These are phyloP conservation scores for Rhagium mordax DNA, from an alignment of 2,888 invertebrate genomes.

Conservation along the genomic window DNA sequence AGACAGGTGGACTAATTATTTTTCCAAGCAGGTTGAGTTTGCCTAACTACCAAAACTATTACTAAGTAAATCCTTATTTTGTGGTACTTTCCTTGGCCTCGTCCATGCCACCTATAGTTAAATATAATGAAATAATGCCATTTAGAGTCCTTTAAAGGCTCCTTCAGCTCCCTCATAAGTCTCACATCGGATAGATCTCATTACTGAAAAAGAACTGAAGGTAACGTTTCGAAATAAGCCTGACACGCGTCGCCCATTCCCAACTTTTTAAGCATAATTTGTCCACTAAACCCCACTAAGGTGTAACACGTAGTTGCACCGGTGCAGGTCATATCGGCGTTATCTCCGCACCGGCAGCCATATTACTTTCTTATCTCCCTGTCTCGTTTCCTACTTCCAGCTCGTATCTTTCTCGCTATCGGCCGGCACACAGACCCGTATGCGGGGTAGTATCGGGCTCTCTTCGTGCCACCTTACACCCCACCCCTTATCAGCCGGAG, in stretches of 20 bases:
- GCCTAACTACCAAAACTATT: no score
- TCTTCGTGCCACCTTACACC: conserved; percentile 45
- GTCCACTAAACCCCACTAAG: conserved; percentile 8
- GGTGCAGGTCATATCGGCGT: conserved; percentile 66
- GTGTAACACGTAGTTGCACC: conserved; percentile 45
- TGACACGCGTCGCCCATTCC: background rate
- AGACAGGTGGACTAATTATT: background rate
- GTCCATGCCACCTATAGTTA: no score
- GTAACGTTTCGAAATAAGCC: background rate
- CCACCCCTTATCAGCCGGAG: conserved; percentile 39
- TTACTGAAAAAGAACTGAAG: background rate
- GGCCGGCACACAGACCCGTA: conserved; percentile 64
- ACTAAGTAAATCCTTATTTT: no score
- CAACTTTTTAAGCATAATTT: background rate
- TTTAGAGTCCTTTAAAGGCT: no score
- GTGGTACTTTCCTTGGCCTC: no score
- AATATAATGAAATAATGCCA: no score
- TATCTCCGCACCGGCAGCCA: conserved; percentile 68
- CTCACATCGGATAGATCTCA: no score
- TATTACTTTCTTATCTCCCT: conserved; percentile 69
- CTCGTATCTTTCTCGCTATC: conserved; percentile 69
- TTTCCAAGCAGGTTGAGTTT: no score
- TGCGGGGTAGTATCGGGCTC: conserved; percentile 42
- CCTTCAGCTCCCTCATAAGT: no score
- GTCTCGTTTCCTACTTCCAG: conserved; percentile 69